Percentiles rank a stretch among this genome's conserved stretches.
Conservation (phyloP, 2,797 vertebrate genomes). For the Cygnus olor region DNA sequence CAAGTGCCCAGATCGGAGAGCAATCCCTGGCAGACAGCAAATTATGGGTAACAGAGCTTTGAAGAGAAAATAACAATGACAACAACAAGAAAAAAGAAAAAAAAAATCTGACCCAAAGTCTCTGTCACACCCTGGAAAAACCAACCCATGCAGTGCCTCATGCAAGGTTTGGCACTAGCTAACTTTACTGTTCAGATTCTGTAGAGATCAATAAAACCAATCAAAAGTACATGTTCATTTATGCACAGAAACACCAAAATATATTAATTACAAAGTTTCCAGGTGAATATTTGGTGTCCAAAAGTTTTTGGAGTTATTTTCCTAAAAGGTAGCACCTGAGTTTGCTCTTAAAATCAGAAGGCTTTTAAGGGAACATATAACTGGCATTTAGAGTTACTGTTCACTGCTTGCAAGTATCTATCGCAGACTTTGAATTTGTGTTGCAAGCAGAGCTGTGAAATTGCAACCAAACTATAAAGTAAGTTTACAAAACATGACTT, state of each 20-base stretch:
- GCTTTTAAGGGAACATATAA: background rate
- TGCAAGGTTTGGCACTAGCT: background rate
- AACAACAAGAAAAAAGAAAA: no score
- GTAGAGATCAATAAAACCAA: background rate
- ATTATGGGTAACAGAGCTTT: background rate
- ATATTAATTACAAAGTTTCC: background rate
- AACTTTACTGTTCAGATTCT: background rate
- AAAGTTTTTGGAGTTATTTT: background rate
- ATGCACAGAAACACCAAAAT: background rate
- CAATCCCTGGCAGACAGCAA: accelerated
- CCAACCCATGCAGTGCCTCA: background rate
- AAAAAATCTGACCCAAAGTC: background rate
- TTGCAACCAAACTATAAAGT: background rate
- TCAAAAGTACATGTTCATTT: background rate
- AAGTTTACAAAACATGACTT: background rate
- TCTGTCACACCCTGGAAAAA: background rate
- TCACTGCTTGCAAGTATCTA: background rate
- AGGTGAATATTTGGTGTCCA: background rate
- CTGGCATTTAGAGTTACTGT: background rate
- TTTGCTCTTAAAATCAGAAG: background rate
- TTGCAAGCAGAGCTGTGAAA: background rate
- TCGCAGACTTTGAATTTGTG: background rate
- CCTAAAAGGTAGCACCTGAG: background rate
- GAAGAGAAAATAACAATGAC: background rate
- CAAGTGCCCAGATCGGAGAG: background rate